Evolutionary conservation across 2,888 invertebrate species (phyloP), one percentile per base, ranked within the genome.

Genomic region (Drosophila neotestacea): DNA sequence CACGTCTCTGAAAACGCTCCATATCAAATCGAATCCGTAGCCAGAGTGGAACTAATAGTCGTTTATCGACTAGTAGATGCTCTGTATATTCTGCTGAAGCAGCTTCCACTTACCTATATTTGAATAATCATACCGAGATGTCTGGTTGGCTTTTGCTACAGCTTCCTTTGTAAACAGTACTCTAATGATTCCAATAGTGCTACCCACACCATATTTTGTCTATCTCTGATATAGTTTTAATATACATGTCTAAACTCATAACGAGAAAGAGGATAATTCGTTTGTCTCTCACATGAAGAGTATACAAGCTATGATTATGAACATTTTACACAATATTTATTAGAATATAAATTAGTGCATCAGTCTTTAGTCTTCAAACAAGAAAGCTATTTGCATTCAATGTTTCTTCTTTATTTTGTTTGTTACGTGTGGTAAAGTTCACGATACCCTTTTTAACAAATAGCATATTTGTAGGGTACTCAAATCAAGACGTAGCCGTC

Each of bases 401-500:
- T 42, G 0, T 10, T 10, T 10, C 9, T 4, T 1, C 10, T 16
- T 41, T 32, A 2, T 30, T 6, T 30, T 30, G 39, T 0, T 0
- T 11, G 13, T 6, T 34, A 10, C 1, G 10, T 1, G 11, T 22
- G 4, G 0, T 22, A 1, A 22, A 10, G 10, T 11, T 22, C 9
- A 1, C 2, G 28, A 11, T 54, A 38, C 38, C 11, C 47, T 2
- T 11, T 30, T 30, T 4, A 28, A 10, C 28, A 38, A 16, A 10
- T 11, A 36, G 6, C 46, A 46, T n/a, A 6, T 27, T 16, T 63
- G 27, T 27, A 48, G 56, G 41, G 63, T 32, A 63, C 56, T n/a
- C 1, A n/a, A 58, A 75, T 75, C 72, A 72, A 75, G 74, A 70
- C 73, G 66, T 54, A 13, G 73, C 41, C 27, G 76, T 76, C 82